Base-by-base conservation (phyloP, 2,113 vertebrate species). In the Semnornis frantzii region DNA sequence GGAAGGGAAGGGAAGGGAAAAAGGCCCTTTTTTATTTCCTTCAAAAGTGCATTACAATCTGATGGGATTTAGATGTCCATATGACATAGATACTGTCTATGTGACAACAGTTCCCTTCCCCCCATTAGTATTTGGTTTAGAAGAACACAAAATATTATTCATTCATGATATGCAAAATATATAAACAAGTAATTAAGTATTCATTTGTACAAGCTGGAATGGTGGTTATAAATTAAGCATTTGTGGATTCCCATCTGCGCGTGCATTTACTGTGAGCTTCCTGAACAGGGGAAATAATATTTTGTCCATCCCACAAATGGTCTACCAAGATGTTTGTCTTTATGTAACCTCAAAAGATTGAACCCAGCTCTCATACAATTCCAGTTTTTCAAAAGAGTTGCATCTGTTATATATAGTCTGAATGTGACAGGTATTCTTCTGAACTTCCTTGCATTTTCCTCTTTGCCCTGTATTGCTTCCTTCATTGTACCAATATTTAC, bases 171-270 rank as follows among this genome's bases (percentile, higher is more conserved):
- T 28, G 23, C 30, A 91, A 89, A 74, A 89, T 46, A 80, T 7
- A 91, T 46, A 89, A 89, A 63, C 69, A 83, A 75, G 42, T 82
- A 92, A 89, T 93, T 93, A 82, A 68, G 64, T 65, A 87, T 90
- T 74, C 72, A 83, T 89, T 91, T 95, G 42, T 87, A 94, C 76
- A 85, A 60, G 60, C 31, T 83, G 46, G 33, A 64, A 72, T 50
- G 37, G 15, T 85, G 68, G 65, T 68, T 85, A 86, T 58, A 87
- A 89, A 94, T 92, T 46, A 82, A 89, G 42, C 46, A 78, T 74
- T 77, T 92, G 72, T 78, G n/a, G 44, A 91, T 90, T 91, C 11
- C 44, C 34, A 87, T 85, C 82, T 94, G 33, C 75, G 66, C 58
- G 25, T 77, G 30, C 68, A 85, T 87, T 80, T 44, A 62, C 24